Evolutionary conservation across 1,140 invertebrate species (phyloP).

Genomic region (Gryon sp.): DNA sequence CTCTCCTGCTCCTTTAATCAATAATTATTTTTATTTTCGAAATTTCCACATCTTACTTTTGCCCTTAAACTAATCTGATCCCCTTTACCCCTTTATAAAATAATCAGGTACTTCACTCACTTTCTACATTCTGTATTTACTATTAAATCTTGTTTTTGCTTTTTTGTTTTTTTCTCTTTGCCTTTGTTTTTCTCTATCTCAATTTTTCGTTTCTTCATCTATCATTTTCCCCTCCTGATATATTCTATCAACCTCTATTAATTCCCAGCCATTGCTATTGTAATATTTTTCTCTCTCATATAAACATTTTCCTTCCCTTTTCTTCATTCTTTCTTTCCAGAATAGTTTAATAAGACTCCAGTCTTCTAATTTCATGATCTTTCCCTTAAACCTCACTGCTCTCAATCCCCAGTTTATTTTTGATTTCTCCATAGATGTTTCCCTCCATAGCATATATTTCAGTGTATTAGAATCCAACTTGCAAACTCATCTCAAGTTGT

Average conservation of each 20-base stretch:
- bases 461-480: conserved; percentile 19
- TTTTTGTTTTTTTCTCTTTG: conserved; percentile 1
- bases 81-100: too few relatives aligned
- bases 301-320: background rate
- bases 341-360: conserved; percentile 5
- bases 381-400: conserved; percentile 8
- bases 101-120: background rate
- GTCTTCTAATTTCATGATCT: background rate
- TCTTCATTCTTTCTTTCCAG: background rate
- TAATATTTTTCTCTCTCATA: conserved; percentile 8
- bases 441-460: conserved; percentile 2
- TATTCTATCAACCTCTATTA: background rate
- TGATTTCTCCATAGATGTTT: background rate
- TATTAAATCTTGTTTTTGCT: background rate
- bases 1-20: too few relatives aligned
- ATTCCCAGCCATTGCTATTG: background rate
- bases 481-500: conserved; percentile 23
- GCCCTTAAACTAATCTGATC: too few relatives aligned
- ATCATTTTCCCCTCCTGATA: background rate
- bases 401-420: conserved; percentile 21
- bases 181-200: background rate
- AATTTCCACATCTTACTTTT: too few relatives aligned
- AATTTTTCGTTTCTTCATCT: background rate
- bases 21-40: too few relatives aligned
- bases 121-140: background rate